phyloP scores from a whole-genome alignment of 2,888 invertebrate species.

The Drosophila affinis region DNA sequence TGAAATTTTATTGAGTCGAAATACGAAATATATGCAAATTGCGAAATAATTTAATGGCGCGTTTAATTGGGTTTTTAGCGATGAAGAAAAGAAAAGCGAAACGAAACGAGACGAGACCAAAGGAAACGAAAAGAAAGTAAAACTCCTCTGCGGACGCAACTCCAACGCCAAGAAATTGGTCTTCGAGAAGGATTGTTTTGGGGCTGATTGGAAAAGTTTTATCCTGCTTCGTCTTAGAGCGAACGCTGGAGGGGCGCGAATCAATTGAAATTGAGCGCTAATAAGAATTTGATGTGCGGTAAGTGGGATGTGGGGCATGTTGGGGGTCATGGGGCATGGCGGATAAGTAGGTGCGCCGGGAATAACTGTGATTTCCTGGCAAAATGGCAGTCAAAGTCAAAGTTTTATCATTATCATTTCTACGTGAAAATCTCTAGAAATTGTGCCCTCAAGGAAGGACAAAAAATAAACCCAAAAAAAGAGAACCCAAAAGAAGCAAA shows the following conservation, averaged over 20 bases:
- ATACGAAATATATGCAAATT: conserved; percentile 79
- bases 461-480: not conserved
- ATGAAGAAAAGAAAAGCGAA: conserved; percentile 50
- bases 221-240: conserved; percentile 7
- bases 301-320: conserved; percentile 51
- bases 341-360: not conserved
- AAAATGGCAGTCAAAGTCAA: conserved; percentile 54
- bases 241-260: conserved; percentile 47
- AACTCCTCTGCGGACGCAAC: conserved; percentile 3
- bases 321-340: conserved; percentile 59
- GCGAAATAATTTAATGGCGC: conserved; percentile 78
- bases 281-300: conserved; percentile 78
- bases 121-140: not conserved
- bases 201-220: conserved; percentile 74
- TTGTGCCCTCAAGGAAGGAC: conserved; percentile 15
- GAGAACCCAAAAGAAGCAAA: conserved; percentile 1
- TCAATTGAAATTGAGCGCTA: conserved; percentile 77
- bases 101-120: not conserved
- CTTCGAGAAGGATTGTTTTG: conserved; percentile 64
- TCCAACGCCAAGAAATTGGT: conserved; percentile 5
- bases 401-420: conserved; percentile 73
- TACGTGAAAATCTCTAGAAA: conserved; percentile 48
- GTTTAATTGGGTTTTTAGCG: conserved; percentile 78
- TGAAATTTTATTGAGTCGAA: conserved; percentile 77
- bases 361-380: conserved; percentile 50